These are phyloP conservation scores for Thripadectes ignobilis DNA, from an alignment of 2,797 vertebrate species.

Conservation along the genomic window DNA sequence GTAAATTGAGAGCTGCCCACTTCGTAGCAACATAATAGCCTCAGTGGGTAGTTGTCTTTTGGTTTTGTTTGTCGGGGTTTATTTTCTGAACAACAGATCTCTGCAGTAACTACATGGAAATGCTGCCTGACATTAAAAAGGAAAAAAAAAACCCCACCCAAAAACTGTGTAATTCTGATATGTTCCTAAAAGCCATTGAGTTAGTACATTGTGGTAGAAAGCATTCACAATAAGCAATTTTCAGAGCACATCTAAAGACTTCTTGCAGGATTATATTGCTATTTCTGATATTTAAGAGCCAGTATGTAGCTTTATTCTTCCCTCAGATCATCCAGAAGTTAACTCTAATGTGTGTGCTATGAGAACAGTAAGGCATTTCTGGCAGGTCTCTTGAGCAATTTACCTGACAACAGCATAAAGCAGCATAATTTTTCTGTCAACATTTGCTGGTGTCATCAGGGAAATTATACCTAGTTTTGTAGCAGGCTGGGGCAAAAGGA, in stretches of 20 bases:
- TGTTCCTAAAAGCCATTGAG: neutral
- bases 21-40: neutral
- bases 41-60: neutral
- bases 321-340: neutral
- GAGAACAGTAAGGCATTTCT: neutral
- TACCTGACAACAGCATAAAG: neutral
- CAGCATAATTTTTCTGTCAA: neutral
- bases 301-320: neutral
- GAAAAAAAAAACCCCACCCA: too few species aligned
- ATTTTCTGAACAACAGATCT: neutral
- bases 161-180: neutral
- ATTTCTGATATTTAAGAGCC: neutral
- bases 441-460: neutral
- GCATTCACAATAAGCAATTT: neutral
- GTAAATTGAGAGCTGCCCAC: neutral
- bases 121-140: neutral
- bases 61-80: neutral
- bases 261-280: neutral
- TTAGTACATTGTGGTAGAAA: neutral
- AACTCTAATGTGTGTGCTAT: neutral
- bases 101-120: neutral
- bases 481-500: neutral
- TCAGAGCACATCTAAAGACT: neutral
- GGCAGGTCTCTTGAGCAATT: neutral
- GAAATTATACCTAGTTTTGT: neutral